Evolutionary conservation across 2,888 invertebrate genomes (phyloP).

Genomic region (Thymelicus lineola): DNA sequence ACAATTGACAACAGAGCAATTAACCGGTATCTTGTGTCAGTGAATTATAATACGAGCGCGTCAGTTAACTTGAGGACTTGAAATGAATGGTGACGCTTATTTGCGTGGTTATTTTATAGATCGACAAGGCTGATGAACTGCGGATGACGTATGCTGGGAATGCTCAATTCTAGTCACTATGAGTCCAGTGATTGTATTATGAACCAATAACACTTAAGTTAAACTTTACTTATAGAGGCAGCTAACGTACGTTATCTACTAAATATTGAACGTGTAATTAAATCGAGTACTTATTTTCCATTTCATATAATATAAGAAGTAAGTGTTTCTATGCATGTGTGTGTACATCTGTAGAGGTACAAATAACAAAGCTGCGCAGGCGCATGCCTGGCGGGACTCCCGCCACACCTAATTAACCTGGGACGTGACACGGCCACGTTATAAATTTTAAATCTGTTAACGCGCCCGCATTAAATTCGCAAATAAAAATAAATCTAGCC

Average conservation of each 20-base stretch:
- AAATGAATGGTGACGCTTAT: conserved; percentile 26
- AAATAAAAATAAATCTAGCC: conserved; percentile 53
- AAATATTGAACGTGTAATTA: too few species aligned
- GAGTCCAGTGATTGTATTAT: too few species aligned
- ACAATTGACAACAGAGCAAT: conserved; percentile 46
- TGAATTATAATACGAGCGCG: conserved; percentile 56
- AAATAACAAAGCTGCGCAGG: conserved; percentile 63
- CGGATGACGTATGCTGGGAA: not conserved
- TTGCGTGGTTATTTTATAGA: conserved; percentile 24
- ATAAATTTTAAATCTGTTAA: conserved; percentile 76
- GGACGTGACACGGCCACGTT: conserved; percentile 75
- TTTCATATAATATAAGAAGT: conserved; percentile 6
- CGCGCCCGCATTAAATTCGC: conserved; percentile 59
- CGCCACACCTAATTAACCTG: conserved; percentile 76
- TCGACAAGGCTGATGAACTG: conserved; percentile 5
- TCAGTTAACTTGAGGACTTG: conserved; percentile 30
- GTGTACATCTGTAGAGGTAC: conserved; percentile 42
- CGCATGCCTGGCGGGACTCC: conserved; percentile 58
- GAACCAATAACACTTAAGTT: too few species aligned
- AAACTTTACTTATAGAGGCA: too few species aligned
- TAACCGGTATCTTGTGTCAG: conserved; percentile 47
- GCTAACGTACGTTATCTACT: too few species aligned
- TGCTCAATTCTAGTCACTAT: not conserved
- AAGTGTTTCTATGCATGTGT: conserved; percentile 8
- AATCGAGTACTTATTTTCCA: not conserved